These are phyloP conservation scores for Drosophila conformis DNA, from an alignment of 2,888 invertebrate species.

Conservation along the genomic window DNA sequence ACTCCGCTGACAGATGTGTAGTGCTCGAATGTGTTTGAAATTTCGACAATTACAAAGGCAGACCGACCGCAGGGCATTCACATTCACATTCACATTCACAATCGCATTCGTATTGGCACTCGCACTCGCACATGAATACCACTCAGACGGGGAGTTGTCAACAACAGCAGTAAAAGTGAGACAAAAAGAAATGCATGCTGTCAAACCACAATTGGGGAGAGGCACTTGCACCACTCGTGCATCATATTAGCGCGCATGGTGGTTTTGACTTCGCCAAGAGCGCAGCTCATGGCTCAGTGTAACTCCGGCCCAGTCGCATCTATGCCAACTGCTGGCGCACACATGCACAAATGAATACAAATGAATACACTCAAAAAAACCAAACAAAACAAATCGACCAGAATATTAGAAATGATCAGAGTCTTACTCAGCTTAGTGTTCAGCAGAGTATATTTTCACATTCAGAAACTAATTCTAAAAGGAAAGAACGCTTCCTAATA, in stretches of 20 bases:
- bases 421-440: not conserved
- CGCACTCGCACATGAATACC: constrained; percentile 7
- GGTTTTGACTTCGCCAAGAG: constrained; percentile 40
- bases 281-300: constrained; percentile 27
- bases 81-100: not conserved
- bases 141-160: constrained; percentile 47
- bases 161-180: constrained; percentile 15
- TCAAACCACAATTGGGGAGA: constrained; percentile 61
- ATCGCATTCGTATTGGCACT: constrained; percentile 17
- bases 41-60: constrained; percentile 42
- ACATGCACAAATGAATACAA: not conserved
- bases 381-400: accelerated
- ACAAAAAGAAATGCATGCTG: constrained; percentile 39
- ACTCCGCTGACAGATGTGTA: not conserved
- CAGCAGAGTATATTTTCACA: not conserved
- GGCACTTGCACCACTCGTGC: constrained; percentile 48
- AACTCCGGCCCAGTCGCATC: not conserved
- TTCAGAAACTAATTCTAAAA: not conserved
- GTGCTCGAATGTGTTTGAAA: constrained; percentile 19
- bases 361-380: not conserved
- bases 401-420: not conserved
- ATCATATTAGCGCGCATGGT: constrained; percentile 34
- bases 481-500: accelerated
- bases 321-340: not conserved
- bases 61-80: constrained; percentile 52